Evolutionary conservation across 2,797 vertebrate genomes (phyloP), one percentile per base, ranked within the genome.

Genomic region (Rhincodon typus): DNA sequence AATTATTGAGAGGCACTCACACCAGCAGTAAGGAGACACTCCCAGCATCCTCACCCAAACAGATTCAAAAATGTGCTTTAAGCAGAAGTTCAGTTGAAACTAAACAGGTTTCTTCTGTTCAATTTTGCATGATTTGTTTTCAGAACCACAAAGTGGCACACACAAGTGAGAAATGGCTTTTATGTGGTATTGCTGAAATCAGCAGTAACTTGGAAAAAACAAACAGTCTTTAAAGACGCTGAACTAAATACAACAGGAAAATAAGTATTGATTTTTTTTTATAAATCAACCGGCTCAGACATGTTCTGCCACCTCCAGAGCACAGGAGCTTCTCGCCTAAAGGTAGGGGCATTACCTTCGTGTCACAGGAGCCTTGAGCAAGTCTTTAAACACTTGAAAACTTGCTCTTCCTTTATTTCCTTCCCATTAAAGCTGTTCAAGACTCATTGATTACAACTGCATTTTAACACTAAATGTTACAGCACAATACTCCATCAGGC

Each of bases 1-100:
- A 97, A 97, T 97, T 97, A 97, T 95, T 97, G 96, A 95, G 94
- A 98, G 97, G 96, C 96, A 96, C 96, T 96, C 62, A 96, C 97
- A 96, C 96, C 96, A 96, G 96, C 95, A 96, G 97, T 97, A 98
- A 97, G 96, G 96, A 96, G 97, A 98, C 96, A 97, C 72, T 93
- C 23, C 66, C 62, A 8, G n/a, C 19, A 12, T 67, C 95, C 67
- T 72, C 87, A 87, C 67, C 95, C 96, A 96, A 96, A 97, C 96
- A 96, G 97, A 96, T 97, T 96, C 95, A 96, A 96, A 38, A 90
- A 66, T 96, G 96, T 96, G 96, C 88, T 96, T 72, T 96, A 97
- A 97, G 96, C 96, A 97, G 96, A 96, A 50, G 96, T 62, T 95
- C 96, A 94, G 95, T 95, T 95, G 96, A 97, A 97, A 96, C 70